Evolutionary conservation across 2,113 vertebrate species (phyloP).

Genomic region (Pteronura brasiliensis): DNA sequence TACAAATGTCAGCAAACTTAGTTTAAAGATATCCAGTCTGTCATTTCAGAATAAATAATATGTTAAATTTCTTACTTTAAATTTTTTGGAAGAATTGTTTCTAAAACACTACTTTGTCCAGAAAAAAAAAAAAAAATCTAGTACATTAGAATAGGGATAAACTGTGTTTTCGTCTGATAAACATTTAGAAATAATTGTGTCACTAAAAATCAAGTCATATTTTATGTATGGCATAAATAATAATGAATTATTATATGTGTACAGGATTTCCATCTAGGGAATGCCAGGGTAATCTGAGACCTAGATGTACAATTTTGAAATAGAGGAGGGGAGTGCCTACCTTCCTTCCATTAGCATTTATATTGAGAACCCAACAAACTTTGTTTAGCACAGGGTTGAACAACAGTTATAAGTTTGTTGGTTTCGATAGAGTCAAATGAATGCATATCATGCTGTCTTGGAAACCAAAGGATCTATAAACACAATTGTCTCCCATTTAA

Average conservation of each 20-base stretch:
- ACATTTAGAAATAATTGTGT: neutral
- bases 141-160: neutral
- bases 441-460: constrained; percentile 29
- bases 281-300: neutral
- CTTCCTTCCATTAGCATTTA: constrained; percentile 46
- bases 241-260: neutral
- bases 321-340: neutral
- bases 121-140: neutral
- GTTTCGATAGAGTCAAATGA: neutral
- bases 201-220: neutral
- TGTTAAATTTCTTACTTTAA: neutral
- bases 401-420: constrained; percentile 6
- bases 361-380: constrained; percentile 12
- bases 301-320: constrained; percentile 20
- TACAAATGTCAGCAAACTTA: neutral
- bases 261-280: neutral
- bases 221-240: neutral
- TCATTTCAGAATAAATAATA: neutral
- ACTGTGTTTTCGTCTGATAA: neutral
- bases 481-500: neutral
- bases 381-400: neutral
- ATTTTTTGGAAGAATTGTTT: neutral
- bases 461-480: constrained; percentile 42
- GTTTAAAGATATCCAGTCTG: neutral
- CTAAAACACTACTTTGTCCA: neutral